Conservation (phyloP, 2,888 invertebrate genomes). For the Dasypogon diadema region DNA sequence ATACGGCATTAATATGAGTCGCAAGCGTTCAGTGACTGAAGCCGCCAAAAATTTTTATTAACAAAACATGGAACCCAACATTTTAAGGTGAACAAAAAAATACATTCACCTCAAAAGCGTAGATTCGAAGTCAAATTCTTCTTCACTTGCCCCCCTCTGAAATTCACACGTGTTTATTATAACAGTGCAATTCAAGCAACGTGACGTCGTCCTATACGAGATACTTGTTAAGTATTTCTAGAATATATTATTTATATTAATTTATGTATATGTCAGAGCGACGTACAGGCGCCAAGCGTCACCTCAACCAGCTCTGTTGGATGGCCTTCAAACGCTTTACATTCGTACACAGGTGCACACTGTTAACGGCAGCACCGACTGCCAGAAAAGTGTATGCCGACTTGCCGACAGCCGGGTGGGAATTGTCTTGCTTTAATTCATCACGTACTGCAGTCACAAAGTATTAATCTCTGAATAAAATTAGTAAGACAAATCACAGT, state of each 20-base stretch:
- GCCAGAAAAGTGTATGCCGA: not conserved
- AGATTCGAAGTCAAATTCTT: too few species aligned
- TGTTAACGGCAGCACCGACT: not conserved
- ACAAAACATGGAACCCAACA: too few species aligned
- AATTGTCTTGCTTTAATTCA: not conserved
- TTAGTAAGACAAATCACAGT: slow-evolving; percentile 4
- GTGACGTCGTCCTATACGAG: slow-evolving; percentile 18
- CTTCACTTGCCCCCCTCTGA: not conserved
- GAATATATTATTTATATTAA: slow-evolving; percentile 28
- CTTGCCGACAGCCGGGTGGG: not conserved
- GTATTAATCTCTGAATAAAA: not conserved
- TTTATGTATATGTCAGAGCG: slow-evolving; percentile 42
- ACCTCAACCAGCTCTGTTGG: slow-evolving; percentile 51
- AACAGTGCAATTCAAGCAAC: slow-evolving; percentile 14
- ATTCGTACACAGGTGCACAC: slow-evolving; percentile 45
- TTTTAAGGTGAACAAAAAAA: too few species aligned
- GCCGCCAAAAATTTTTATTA: too few species aligned
- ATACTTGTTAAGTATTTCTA: slow-evolving; percentile 34
- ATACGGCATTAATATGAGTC: too few species aligned
- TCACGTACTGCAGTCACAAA: not conserved
- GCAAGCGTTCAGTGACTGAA: too few species aligned
- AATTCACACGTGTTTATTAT: slow-evolving; percentile 15
- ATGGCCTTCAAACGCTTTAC: slow-evolving; percentile 54
- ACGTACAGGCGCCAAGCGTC: slow-evolving; percentile 52
- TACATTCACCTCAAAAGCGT: too few species aligned